A percentile compares a stretch with the other conserved stretches of the same genome.
Evolutionary conservation across 2,888 invertebrate genomes (phyloP).

Genomic region (Hecatera dysodea): DNA sequence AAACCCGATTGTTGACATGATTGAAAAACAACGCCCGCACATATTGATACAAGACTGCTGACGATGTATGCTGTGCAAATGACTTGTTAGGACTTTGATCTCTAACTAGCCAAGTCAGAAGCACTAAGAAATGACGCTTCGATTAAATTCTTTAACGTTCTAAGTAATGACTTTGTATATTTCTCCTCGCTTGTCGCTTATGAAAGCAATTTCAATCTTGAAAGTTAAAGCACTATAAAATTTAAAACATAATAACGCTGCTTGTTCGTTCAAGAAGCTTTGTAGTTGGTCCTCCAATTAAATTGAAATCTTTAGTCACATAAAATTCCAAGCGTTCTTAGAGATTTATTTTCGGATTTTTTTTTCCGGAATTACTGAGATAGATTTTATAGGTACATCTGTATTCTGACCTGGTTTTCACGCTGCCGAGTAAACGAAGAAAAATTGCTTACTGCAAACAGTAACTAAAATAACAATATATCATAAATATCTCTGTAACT

Average conservation of each 20-base stretch:
- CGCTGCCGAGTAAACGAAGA: neutral
- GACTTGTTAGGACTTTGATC: slow-evolving; percentile 39
- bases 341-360: neutral
- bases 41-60: slow-evolving; percentile 41
- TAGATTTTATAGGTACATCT: neutral
- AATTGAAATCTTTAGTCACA: neutral
- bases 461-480: neutral
- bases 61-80: slow-evolving; percentile 38
- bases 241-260: slow-evolving; percentile 16
- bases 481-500: neutral
- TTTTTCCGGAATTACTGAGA: neutral
- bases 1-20: slow-evolving; percentile 36
- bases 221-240: slow-evolving; percentile 9
- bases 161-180: slow-evolving; percentile 7
- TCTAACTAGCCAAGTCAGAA: slow-evolving; percentile 1
- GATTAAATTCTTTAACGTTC: slow-evolving; percentile 39
- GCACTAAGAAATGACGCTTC: slow-evolving; percentile 15
- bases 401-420: slow-evolving; percentile 2
- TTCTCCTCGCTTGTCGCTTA: slow-evolving; percentile 20
- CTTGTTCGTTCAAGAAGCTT: slow-evolving; percentile 23
- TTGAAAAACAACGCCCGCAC: slow-evolving; percentile 38
- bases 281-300: neutral
- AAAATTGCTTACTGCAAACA: neutral
- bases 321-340: neutral
- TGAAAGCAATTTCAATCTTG: slow-evolving; percentile 32